Percentiles rank a stretch among this genome's conserved stretches.
Evolutionary conservation across 2,888 invertebrate species (phyloP).

Genomic region (Rotaria socialis): DNA sequence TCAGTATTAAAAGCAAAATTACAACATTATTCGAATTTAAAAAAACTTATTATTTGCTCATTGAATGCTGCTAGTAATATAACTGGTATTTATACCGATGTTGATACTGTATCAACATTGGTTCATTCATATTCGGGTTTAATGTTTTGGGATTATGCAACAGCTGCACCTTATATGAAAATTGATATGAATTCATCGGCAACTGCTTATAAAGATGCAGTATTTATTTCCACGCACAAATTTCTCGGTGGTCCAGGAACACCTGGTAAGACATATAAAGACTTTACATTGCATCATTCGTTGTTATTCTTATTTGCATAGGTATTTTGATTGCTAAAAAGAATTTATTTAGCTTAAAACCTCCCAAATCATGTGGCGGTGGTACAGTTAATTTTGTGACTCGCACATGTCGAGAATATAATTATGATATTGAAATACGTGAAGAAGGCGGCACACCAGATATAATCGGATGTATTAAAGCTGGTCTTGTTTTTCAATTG

Average conservation of each 20-base stretch:
- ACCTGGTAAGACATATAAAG: conserved; percentile 63
- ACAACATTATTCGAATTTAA: conserved; percentile 28
- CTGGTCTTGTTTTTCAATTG: conserved; percentile 51
- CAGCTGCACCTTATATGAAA: conserved; percentile 72
- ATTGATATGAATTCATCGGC: conserved; percentile 78
- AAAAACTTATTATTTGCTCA: conserved; percentile 64
- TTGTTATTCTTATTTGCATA: conserved; percentile 50
- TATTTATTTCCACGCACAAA: conserved; percentile 83
- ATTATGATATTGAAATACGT: conserved; percentile 50
- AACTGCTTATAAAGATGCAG: conserved; percentile 75
- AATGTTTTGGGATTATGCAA: conserved; percentile 83
- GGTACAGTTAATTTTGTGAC: conserved; percentile 65
- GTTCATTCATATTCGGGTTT: conserved; percentile 77
- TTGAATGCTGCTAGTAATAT: conserved; percentile 80
- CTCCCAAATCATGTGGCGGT: conserved; percentile 62
- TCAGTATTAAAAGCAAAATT: conserved; percentile 34
- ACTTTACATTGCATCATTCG: neutral
- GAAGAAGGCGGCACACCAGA: conserved; percentile 53
- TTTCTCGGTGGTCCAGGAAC: conserved; percentile 84
- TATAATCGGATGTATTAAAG: conserved; percentile 52
- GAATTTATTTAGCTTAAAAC: conserved; percentile 61
- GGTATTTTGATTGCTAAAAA: conserved; percentile 69
- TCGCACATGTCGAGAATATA: conserved; percentile 47
- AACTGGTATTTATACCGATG: conserved; percentile 80
- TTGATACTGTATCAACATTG: conserved; percentile 73